phyloP scores from a whole-genome alignment of 1,140 invertebrate species.

The Ladona fulva region DNA sequence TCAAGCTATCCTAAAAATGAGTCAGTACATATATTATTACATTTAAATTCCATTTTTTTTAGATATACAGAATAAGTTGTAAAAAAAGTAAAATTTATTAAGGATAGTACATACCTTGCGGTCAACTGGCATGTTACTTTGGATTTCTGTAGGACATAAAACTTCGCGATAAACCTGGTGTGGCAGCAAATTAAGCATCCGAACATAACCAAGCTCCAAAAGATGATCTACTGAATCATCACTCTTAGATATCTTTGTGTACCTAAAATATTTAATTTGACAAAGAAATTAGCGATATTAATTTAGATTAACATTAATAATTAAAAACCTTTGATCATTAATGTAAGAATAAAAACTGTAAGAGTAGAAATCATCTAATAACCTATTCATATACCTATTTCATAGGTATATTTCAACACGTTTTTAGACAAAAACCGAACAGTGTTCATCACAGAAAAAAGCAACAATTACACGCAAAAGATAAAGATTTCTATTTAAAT shows the following conservation, averaged over 20 bases:
- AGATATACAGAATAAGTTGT: background rate
- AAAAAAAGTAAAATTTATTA: background rate
- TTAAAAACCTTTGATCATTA: background rate
- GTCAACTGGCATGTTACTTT: constrained; percentile 82
- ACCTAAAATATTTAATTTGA: constrained; percentile 39
- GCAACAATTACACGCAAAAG: too few relatives aligned
- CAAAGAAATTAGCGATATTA: background rate
- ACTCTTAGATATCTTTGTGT: constrained; percentile 92
- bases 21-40: too few relatives aligned
- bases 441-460: too few relatives aligned
- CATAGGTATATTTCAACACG: too few relatives aligned
- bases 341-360: background rate
- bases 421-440: too few relatives aligned
- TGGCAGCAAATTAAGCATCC: constrained; percentile 89
- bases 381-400: too few relatives aligned
- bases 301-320: background rate
- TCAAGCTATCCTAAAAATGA: too few relatives aligned
- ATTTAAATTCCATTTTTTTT: too few relatives aligned
- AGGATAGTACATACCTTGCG: constrained; percentile 41
- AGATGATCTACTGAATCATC: constrained; percentile 96
- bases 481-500: too few relatives aligned
- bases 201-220: constrained; percentile 91
- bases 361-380: too few relatives aligned
- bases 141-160: constrained; percentile 74
- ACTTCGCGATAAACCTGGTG: constrained; percentile 93